Base-by-base conservation (phyloP, 2,797 vertebrate genomes). In the Phalloptychus januarius region DNA sequence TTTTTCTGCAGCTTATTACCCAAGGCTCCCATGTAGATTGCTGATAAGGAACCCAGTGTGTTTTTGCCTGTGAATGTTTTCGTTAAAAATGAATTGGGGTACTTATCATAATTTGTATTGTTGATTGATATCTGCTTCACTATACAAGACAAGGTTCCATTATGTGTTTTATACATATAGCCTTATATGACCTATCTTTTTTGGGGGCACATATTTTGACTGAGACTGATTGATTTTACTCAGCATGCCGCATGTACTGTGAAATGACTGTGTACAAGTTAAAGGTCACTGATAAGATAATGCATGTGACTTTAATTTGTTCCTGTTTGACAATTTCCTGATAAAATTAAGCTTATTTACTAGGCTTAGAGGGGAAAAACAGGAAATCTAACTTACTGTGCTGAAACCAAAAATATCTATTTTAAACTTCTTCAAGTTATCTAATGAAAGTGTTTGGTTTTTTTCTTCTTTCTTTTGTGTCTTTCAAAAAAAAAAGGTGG, bases 401-500 rank as follows among this genome's bases (percentile, higher is more conserved):
- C 36, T 46, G 56, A n/a, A 61, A 50, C 18, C 18, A 45, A 28
- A 70, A 54, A 33, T 52, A 7, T 80, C 58, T n/a, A 42, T 70
- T 46, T 50, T 7, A 67, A 71, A 13, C 78, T 46, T 46, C 71
- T 73, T 1, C 11, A 45, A 65, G 31, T 74, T 42, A 40, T 72
- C 69, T 80, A 33, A 89, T 76, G 72, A 72, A 79, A 78, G 44
- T 11, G 5, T 25, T 25, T 52, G 52, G 52, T 70, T 23, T 8
- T 7, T 8, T 23, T 25, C 23, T 4, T 42, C 79, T 18, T 83
- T 8, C 10, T 40, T 38, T 38, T 40, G 40, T 71, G 40, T 77
- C 33, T 82, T 79, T 85, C 78, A 77, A n/a, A n/a, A n/a, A n/a
- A n/a, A n/a, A n/a, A n/a, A 99, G 98, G 98, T 99, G 87, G 98